Base-by-base conservation (phyloP, 2,888 invertebrate genomes). In the Melipona beecheii region DNA sequence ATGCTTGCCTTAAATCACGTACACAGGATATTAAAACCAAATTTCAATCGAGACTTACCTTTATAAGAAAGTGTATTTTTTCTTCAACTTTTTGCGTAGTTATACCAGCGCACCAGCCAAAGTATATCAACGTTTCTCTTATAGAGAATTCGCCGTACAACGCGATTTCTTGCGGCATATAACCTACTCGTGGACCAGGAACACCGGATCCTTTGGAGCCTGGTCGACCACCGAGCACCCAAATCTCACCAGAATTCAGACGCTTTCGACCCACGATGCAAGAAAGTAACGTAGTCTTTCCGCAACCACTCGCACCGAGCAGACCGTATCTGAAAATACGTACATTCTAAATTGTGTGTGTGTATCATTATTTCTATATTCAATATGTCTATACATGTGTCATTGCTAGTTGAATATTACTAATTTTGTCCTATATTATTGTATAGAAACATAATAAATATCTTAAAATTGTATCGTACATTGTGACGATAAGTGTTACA, bases 161-260 rank as follows among this genome's bases (percentile, higher is more conserved):
- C 0, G 98, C 98, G 81, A 98, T 98, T 95, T 98, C 98, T 92
- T 98, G 97, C 0, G 99, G 99, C 99, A 99, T 99, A 95, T 99
- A 99, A 74, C 99, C 99, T 17, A 99, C 98, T 31, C 98, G 96
- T 93, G 97, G 97, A 21, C 99, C 99, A 0, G 99, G 99, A n/a
- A 98, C 98, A 11, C 98, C 98, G 5, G 97, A 98, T 24, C 97
- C 98, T 93, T 96, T 96, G 0, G 98, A 97, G 4, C 98, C 99
- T 0, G 99, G 99, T 91, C 97, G 97, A 49, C 98, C 97, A 0
- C 99, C 99, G 72, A 99, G 96, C 62, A 99, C 98, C 95, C 97
- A 97, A 89, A 99, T 97, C 93, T 98, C 97, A 4, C 99, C 99
- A 97, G 52, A 98, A 94, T 0, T 98, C 97, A 86, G 97, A 97